phyloP scores from a whole-genome alignment of 2,797 vertebrate genomes.

The Crax fasciolata region DNA sequence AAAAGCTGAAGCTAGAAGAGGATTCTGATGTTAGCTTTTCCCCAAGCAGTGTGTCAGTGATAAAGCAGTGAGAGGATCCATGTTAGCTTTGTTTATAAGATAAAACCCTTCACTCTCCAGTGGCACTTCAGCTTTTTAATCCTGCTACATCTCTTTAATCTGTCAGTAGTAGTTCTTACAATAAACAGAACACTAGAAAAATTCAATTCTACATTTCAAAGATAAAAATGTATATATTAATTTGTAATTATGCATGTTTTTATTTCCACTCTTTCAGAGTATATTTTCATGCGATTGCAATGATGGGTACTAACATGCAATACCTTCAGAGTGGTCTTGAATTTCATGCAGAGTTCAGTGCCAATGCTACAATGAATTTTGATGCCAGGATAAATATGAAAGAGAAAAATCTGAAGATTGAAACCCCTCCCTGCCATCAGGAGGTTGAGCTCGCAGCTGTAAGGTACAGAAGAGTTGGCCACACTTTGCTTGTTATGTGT shows the following conservation, averaged over 20 bases:
- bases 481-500: neutral
- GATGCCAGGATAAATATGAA: conserved; percentile 67
- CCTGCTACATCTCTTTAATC: neutral
- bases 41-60: neutral
- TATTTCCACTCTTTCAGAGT: conserved; percentile 55
- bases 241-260: neutral
- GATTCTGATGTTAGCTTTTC: neutral
- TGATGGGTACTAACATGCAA: conserved; percentile 77
- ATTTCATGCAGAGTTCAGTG: conserved; percentile 58
- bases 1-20: neutral
- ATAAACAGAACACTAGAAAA: neutral
- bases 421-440: conserved; percentile 47
- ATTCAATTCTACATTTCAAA: conserved; percentile 2
- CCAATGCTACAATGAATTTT: conserved; percentile 59
- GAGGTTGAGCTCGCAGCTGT: conserved; percentile 51
- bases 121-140: neutral
- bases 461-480: conserved; percentile 55
- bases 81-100: neutral
- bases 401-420: conserved; percentile 74
- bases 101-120: neutral
- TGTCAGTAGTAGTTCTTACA: neutral
- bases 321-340: conserved; percentile 76
- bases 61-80: neutral
- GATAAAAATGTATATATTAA: neutral
- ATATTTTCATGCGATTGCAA: conserved; percentile 41